phyloP scores from a whole-genome alignment of 2,888 invertebrate genomes.

The Cenopis cana region DNA sequence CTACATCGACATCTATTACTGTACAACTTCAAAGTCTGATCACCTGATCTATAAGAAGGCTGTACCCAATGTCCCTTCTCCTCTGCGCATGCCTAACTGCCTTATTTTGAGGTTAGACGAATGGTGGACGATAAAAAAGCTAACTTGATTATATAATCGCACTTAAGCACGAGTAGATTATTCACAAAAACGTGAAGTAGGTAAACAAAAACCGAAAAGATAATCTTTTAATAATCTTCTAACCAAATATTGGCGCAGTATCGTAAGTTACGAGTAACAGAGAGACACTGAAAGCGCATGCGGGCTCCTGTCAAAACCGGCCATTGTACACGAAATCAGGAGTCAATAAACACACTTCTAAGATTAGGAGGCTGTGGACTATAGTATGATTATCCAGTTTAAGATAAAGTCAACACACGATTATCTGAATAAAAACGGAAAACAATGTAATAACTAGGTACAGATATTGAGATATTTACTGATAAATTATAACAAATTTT shows the following conservation, averaged over 20 bases:
- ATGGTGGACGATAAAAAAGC: conserved; percentile 11
- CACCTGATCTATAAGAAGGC: conserved; percentile 21
- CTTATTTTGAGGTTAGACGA: conserved; percentile 30
- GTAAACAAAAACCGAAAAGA: not conserved
- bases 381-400: not conserved
- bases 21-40: conserved; percentile 21
- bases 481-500: too few species aligned
- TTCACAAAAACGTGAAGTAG: not conserved
- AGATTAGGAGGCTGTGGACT: conserved; percentile 2
- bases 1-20: conserved; percentile 28
- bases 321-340: conserved; percentile 31
- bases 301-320: conserved; percentile 22
- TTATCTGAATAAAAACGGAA: too few species aligned
- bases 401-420: not conserved
- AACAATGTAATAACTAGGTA: too few species aligned
- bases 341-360: conserved; percentile 30
- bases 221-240: not conserved
- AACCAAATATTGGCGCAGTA: not conserved
- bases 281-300: conserved; percentile 1
- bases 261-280: not conserved
- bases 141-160: not conserved
- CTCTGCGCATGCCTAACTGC: conserved; percentile 38
- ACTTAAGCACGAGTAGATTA: not conserved
- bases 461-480: too few species aligned
- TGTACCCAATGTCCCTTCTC: conserved; percentile 33